Base-by-base conservation (phyloP, 2,888 invertebrate species). In the Tenthredo distinguenda region DNA sequence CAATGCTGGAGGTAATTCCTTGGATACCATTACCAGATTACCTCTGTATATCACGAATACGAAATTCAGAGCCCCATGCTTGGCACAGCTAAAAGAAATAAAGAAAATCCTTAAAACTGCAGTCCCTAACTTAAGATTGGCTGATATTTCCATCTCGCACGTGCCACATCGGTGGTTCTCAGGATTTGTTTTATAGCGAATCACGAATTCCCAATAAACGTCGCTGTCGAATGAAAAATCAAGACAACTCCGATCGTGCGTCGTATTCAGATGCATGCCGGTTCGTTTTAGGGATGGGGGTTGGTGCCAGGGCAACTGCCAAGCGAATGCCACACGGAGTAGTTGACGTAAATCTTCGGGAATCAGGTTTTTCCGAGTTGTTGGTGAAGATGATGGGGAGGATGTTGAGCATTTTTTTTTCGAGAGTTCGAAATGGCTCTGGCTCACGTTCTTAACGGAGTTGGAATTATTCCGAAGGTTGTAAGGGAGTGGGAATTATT, bases 171-270 rank as follows among this genome's bases (percentile, higher is more conserved):
- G 68, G 55, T 68, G 71, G 18, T 83, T 83, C 18, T 83, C 47
- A 10, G 83, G 71, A 68, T 71, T 83, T 71, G 83, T 83, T 21
- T 68, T 37, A 9, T 71, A 50, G n/a, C 26, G 12, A 31, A 83
- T 83, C 15, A 83, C 83, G 21, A 15, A 83, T 50, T 83, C 71
- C 83, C 83, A 83, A 71, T 83, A 83, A 47, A 40, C 34, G 50
- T 82, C 83, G 21, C 71, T 47, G 4, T 83, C 34, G 50, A 71
- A 83, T 47, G 10, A 10, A 47, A 21, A 47, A 26, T 50, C 37
- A 7, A 31, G 71, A 71, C 65, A 31, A 58, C n/a, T 68, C 71
- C 47, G 55, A 83, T 83, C 83, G 21, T 50, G 83, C 40, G 5
- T 37, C 31, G 31, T 47, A 34, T 83, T 43, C 43, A 83, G 50